These are phyloP conservation scores for Anodontia alba DNA, from an alignment of 2,888 invertebrate species.

Conservation along the genomic window DNA sequence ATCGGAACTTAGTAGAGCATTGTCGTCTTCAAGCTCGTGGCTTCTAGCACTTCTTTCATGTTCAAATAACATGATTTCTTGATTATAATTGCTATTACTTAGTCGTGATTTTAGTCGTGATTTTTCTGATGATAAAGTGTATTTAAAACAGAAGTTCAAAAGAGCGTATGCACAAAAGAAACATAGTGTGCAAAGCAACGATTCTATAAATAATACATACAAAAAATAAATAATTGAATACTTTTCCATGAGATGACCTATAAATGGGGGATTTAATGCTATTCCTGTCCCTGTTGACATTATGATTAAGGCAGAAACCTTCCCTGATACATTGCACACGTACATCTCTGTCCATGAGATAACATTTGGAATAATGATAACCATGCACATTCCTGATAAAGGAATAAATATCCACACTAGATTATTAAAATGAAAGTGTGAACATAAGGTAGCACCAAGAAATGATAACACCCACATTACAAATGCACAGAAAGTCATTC, in stretches of 20 bases:
- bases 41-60: no score
- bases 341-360: constrained; percentile 55
- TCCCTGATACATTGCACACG: constrained; percentile 47
- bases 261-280: constrained; percentile 43
- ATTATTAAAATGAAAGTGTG: constrained; percentile 21
- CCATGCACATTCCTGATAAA: constrained; percentile 48
- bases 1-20: no score
- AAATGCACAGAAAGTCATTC: constrained; percentile 31
- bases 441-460: constrained; percentile 28
- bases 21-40: no score
- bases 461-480: constrained; percentile 41
- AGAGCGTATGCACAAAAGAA: not conserved
- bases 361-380: constrained; percentile 41
- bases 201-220: constrained; percentile 34
- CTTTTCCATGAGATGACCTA: constrained; percentile 50
- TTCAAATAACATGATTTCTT: no score
- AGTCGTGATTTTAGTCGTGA: no score
- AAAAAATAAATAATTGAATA: constrained; percentile 32
- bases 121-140: no score
- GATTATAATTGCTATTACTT: no score
- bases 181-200: constrained; percentile 26
- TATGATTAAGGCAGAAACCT: constrained; percentile 43
- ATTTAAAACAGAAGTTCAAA: not conserved
- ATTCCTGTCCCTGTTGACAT: constrained; percentile 43
- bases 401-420: constrained; percentile 47